Percentiles rank a stretch among this genome's conserved stretches.
phyloP scores from a whole-genome alignment of 2,888 invertebrate species.

The Trichopria drosophilae region DNA sequence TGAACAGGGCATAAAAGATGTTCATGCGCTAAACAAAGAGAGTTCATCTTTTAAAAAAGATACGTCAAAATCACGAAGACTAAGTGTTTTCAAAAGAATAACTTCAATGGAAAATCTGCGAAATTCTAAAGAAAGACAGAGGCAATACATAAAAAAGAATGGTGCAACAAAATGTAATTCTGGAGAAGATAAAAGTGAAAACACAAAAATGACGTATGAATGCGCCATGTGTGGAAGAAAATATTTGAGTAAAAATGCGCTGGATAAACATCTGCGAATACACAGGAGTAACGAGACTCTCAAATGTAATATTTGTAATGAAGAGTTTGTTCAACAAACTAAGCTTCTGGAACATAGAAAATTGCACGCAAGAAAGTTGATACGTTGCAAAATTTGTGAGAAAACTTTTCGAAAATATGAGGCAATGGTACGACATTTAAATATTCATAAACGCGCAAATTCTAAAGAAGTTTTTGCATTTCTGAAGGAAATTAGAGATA shows the following conservation, averaged over 20 bases:
- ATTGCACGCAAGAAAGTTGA: constrained; percentile 3
- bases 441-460: constrained; percentile 48
- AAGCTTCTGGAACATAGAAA: constrained; percentile 39
- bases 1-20: constrained; percentile 8
- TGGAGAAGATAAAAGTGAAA: constrained; percentile 8
- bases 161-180: constrained; percentile 7
- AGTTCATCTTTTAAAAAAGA: constrained; percentile 33
- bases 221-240: constrained; percentile 40
- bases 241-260: constrained; percentile 39
- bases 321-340: constrained; percentile 36
- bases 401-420: constrained; percentile 47
- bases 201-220: constrained; percentile 25
- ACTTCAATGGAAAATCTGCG: constrained; percentile 50
- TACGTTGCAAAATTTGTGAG: constrained; percentile 46
- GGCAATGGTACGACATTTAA: constrained; percentile 50
- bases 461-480: constrained; percentile 48
- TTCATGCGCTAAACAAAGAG: constrained; percentile 14
- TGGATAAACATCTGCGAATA: constrained; percentile 36
- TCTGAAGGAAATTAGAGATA: constrained; percentile 47
- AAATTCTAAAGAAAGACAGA: constrained; percentile 47
- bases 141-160: constrained; percentile 47
- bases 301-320: constrained; percentile 41
- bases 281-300: constrained; percentile 38
- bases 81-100: constrained; percentile 44
- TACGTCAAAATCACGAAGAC: constrained; percentile 37